Evolutionary conservation across 2,888 invertebrate species (phyloP), one percentile per base, ranked within the genome.

Genomic region (Dichetophora obliterata): DNA sequence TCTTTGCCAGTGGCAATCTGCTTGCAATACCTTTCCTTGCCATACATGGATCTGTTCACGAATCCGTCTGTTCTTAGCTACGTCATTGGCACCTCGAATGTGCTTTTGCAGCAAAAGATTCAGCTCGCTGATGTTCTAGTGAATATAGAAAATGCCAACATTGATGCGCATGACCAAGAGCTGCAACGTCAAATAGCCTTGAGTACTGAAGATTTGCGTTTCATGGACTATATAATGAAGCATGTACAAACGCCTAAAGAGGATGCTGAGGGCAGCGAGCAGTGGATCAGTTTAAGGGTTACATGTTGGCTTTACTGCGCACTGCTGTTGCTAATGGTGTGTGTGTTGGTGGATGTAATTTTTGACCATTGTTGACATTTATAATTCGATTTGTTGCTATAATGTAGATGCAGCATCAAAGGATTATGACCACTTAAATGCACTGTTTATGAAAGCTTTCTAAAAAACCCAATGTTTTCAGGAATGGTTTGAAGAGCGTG

Each of bases 241-340:
- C 93, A 94, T 86, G 93, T 94, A 0, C 92, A 93, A 70, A 91
- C 91, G 11, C 90, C 93, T 1, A 91, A 92, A 75, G 93, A 93
- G 82, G 94, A 94, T 86, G 93, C 93, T 31, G 96, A 96, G 88
- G 99, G 99, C 69, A 97, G 98, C 31, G 98, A 99, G 86, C 95
- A 96, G 82, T 99, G 99, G 99, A 94, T 99, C 98, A 99, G 89
- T 98, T 98, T 88, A 93, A 94, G 81, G 94, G 95, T 70, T 97
- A 97, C 87, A 90, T 96, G 80, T 90, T 97, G 82, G 95, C 95
- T 85, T 90, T n/a, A n/a, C n/a, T n/a, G n/a, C n/a, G n/a, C n/a
- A n/a, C n/a, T n/a, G n/a, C n/a, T n/a, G n/a, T n/a, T 97, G 78
- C 87, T 97, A 81, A 19, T 16, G 34, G 5, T 59, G 8, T 48